Conservation (phyloP, 1,140 invertebrate species). For the Conus betulinus region DNA sequence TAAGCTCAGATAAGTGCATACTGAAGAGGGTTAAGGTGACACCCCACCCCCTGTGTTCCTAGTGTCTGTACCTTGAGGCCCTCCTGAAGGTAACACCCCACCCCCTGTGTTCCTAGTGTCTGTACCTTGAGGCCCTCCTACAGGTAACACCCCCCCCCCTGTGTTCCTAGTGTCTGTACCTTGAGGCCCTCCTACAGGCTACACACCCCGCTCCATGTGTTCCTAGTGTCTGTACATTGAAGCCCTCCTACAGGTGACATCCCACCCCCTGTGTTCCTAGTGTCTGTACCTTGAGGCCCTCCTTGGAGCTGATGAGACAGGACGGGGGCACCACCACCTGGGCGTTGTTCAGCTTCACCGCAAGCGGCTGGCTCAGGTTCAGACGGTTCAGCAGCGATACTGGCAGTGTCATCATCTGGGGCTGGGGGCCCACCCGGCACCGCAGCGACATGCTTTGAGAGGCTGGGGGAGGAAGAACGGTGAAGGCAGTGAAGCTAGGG, state of each 20-base stretch:
- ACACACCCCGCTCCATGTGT: background rate
- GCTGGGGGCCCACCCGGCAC: conserved; percentile 9
- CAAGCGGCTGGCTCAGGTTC: conserved; percentile 62
- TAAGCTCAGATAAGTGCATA: no score
- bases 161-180: no score
- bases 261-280: background rate
- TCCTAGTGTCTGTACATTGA: conserved; percentile 45
- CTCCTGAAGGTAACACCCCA: no score
- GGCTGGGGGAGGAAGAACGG: background rate
- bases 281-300: conserved; percentile 57
- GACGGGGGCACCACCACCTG: conserved; percentile 66
- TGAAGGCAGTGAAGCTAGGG: background rate
- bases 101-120: no score
- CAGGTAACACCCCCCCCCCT: no score
- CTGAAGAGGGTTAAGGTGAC: no score
- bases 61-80: no score
- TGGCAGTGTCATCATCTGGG: conserved; percentile 66
- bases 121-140: no score
- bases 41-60: no score
- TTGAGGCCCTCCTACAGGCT: no score
- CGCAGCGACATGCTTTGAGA: background rate
- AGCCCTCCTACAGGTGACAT: conserved; percentile 45
- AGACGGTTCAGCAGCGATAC: conserved; percentile 62
- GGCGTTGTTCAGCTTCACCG: conserved; percentile 67
- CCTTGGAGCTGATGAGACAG: conserved; percentile 62